A percentile compares a stretch with the other conserved stretches of the same genome.
Conservation (phyloP, 2,797 vertebrate species). For the Gymnoscopelus microlampas region DNA sequence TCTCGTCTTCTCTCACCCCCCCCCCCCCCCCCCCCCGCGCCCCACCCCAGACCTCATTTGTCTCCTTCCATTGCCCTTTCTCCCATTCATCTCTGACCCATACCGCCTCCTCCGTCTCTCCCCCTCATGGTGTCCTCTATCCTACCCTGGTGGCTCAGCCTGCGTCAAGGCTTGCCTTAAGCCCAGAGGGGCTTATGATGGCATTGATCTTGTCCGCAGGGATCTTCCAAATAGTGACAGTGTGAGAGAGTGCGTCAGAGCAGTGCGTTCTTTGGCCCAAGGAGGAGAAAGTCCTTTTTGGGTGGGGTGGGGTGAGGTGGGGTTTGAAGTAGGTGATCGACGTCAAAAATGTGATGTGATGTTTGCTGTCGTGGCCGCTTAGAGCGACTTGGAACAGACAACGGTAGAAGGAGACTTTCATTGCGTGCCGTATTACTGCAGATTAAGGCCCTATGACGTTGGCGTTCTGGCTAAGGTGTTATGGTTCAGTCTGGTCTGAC, state of each 20-base stretch:
- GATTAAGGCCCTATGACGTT: constrained; percentile 55
- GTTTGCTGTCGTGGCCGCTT: constrained; percentile 1
- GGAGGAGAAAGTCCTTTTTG: constrained; percentile 25
- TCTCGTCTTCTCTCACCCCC: constrained; percentile 43
- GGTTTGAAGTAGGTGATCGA: too few species aligned
- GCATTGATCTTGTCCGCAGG: constrained; percentile 64
- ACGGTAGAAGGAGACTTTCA: constrained; percentile 26
- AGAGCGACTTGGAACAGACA: constrained; percentile 32
- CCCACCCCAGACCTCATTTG: not conserved
- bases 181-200: constrained; percentile 69
- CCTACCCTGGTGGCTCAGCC: constrained; percentile 24
- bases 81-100: not conserved
- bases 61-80: not conserved
- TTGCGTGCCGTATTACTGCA: constrained; percentile 42
- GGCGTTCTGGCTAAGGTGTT: constrained; percentile 18
- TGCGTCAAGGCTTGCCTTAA: constrained; percentile 52
- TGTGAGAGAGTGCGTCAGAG: constrained; percentile 67
- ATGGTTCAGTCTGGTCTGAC: too few species aligned
- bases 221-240: constrained; percentile 67
- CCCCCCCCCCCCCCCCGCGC: constrained; percentile 43
- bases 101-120: constrained; percentile 31
- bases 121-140: constrained; percentile 32
- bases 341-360: constrained; percentile 34
- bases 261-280: constrained; percentile 47
- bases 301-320: too few species aligned